Percentiles rank a stretch among this genome's conserved stretches.
Evolutionary conservation across 2,888 invertebrate species (phyloP).

Genomic region (Drosophila crucigera): DNA sequence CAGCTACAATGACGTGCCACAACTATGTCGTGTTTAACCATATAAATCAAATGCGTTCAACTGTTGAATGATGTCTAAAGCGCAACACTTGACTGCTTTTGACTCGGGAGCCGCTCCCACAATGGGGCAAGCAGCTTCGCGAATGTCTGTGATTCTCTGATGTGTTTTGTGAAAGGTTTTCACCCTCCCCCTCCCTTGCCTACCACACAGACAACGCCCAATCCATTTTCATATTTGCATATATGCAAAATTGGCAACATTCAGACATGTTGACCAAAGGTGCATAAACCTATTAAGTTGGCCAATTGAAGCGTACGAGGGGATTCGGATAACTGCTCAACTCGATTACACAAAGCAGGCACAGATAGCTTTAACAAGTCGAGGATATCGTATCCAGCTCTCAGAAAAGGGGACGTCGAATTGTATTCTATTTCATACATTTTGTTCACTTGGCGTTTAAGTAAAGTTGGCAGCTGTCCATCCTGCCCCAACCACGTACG

Average conservation of each 20-base stretch:
- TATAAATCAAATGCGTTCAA: constrained; percentile 80
- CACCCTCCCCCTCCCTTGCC: not conserved
- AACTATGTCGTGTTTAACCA: constrained; percentile 73
- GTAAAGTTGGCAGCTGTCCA: not conserved
- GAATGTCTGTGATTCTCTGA: constrained; percentile 22
- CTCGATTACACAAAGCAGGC: not conserved
- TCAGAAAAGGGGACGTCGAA: not conserved
- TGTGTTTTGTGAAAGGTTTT: constrained; percentile 17
- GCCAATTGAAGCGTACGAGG: constrained; percentile 13
- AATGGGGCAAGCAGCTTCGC: not conserved
- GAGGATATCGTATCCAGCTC: not conserved
- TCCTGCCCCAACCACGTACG: not conserved
- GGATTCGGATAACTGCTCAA: not conserved
- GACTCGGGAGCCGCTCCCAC: constrained; percentile 22
- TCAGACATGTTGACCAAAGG: constrained; percentile 34
- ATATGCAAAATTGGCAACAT: constrained; percentile 50
- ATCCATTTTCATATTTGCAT: constrained; percentile 62
- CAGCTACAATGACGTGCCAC: constrained; percentile 52
- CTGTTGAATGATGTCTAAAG: constrained; percentile 77
- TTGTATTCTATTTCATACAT: not conserved
- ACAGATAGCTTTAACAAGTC: not conserved
- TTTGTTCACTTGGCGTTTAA: not conserved
- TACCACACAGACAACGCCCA: not conserved
- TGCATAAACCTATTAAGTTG: constrained; percentile 30
- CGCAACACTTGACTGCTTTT: constrained; percentile 78